phyloP scores from a whole-genome alignment of 2,888 invertebrate species.

The Ectemnius lituratus region DNA sequence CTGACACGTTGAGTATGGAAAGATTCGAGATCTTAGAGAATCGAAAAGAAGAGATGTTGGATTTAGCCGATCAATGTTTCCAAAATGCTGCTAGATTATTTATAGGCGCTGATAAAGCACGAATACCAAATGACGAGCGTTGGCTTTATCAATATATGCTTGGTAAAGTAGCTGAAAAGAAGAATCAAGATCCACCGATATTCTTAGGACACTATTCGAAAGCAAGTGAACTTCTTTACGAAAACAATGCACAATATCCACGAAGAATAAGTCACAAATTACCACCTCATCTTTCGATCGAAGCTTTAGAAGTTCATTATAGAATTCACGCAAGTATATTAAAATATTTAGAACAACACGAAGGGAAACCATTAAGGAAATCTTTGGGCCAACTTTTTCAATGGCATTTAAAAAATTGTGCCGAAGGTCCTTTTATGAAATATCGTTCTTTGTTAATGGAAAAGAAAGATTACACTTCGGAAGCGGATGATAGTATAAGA shows the following conservation, averaged over 20 bases:
- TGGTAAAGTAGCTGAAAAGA: slow-evolving; percentile 96
- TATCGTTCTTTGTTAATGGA: slow-evolving; percentile 78
- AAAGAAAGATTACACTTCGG: slow-evolving; percentile 53
- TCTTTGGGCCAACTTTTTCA: slow-evolving; percentile 82
- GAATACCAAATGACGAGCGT: slow-evolving; percentile 86
- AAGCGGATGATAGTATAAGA: slow-evolving; percentile 26
- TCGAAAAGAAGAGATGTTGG: slow-evolving; percentile 88
- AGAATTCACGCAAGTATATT: slow-evolving; percentile 93
- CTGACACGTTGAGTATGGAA: slow-evolving; percentile 86
- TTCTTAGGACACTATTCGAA: slow-evolving; percentile 89
- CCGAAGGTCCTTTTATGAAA: slow-evolving; percentile 79
- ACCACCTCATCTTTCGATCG: slow-evolving; percentile 90
- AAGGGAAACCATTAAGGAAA: slow-evolving; percentile 83
- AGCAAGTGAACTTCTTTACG: slow-evolving; percentile 87
- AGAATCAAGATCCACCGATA: slow-evolving; percentile 85
- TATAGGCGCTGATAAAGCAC: slow-evolving; percentile 79
- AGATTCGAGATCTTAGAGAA: slow-evolving; percentile 86
- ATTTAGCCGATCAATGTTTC: slow-evolving; percentile 89
- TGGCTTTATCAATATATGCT: slow-evolving; percentile 97
- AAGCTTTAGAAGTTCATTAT: slow-evolving; percentile 92
- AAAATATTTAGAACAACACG: slow-evolving; percentile 89
- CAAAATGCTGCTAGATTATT: slow-evolving; percentile 83
- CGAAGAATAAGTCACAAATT: slow-evolving; percentile 90
- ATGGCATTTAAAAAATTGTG: slow-evolving; percentile 79
- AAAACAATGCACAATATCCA: slow-evolving; percentile 91